Evolutionary conservation across 92 coral and sea anemone genomes (phyloP).

Genomic region (Umimayanthus kanabou): DNA sequence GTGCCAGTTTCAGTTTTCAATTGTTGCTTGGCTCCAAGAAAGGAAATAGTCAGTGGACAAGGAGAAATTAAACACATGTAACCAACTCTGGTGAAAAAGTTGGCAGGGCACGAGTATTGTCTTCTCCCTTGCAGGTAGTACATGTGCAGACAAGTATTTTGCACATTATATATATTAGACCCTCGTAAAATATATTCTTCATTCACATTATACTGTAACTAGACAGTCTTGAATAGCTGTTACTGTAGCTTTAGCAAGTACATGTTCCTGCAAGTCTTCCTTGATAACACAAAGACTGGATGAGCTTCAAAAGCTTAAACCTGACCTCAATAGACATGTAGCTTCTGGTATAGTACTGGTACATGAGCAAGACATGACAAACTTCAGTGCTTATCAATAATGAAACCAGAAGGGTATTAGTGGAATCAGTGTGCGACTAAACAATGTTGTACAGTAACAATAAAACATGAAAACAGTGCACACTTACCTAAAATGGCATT

Average conservation of each 20-base stretch:
- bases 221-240: background rate
- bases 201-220: background rate
- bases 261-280: background rate
- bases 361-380: no score
- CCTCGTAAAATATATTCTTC: no score
- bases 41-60: background rate
- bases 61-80: background rate
- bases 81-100: background rate
- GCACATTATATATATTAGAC: background rate
- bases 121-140: background rate
- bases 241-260: no score
- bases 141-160: background rate
- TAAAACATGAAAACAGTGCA: background rate
- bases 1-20: background rate
- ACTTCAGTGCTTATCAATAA: background rate
- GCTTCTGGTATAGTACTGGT: no score
- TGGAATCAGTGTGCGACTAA: background rate
- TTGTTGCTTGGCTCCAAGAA: background rate
- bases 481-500: background rate
- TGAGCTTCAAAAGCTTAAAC: no score
- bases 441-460: background rate
- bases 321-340: no score
- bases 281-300: no score
- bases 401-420: background rate
- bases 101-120: background rate